Evolutionary conservation across 1,140 invertebrate species (phyloP), one percentile per base, ranked within the genome.

Genomic region (Drosophila novamexicana): DNA sequence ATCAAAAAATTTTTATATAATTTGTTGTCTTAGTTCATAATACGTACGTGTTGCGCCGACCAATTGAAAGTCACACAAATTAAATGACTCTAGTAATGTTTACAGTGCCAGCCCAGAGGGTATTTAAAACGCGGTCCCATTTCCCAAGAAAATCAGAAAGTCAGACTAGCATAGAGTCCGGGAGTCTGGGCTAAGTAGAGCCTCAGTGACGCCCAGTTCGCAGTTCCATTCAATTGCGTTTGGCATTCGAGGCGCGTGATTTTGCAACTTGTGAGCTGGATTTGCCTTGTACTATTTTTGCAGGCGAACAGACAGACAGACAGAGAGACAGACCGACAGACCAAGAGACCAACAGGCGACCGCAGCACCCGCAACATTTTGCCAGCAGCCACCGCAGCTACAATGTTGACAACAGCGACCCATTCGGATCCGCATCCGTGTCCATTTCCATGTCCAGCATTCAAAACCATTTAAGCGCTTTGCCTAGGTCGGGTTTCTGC

Each of bases 391-490:
- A 70, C 73, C 80, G 80, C 83, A 88, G 82, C 82, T 86, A 86
- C 82, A 86, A 82, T 88, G 82, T 88, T 88, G 82, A 88, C 82
- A 88, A 82, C 70, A 12, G 7, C 34, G 40, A 47, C 34, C 39
- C 37, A 53, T 47, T 37, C 50, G 34, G 9, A 45, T 40, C 18
- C 50, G 52, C 34, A 37, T 39, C 12, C 59, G 45, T 45, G 34
- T 50, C 34, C 34, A 37, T 18, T 34, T 22, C 49, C 22, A 50
- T 86, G 82, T 64, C 82, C 80, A 79, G 79, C 79, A 88, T 88
- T 88, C 83, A 88, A 88, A 88, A 83, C 72, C 83, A 88, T 88
- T 88, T 88, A 88, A 88, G 83, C 83, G 83, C 82, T 75, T 75
- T 72, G 54, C 14, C 67, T 54, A 58, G 59, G 53, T 75, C 59